Conservation (phyloP, 1,140 invertebrate species). For the Oedothorax gibbosus region DNA sequence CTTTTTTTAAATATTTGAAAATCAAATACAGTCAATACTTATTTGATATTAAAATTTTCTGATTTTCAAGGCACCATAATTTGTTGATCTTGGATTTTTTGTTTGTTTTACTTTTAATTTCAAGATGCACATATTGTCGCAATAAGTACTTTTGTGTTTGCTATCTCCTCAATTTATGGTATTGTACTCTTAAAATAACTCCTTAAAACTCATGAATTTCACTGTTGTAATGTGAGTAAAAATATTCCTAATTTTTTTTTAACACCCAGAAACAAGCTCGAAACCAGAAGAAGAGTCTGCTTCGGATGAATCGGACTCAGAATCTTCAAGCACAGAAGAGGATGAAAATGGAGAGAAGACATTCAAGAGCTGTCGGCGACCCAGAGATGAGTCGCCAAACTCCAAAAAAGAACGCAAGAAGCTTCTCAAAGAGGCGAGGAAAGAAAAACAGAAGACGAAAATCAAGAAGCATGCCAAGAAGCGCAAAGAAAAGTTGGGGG, state of each 20-base stretch:
- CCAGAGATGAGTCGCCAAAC: constrained; percentile 87
- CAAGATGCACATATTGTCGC: too few species aligned
- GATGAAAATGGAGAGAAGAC: constrained; percentile 20
- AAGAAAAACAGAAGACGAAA: constrained; percentile 92
- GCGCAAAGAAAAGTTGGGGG: constrained; percentile 77
- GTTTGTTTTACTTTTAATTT: too few species aligned
- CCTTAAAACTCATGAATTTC: too few species aligned
- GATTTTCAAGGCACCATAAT: too few species aligned
- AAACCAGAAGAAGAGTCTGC: constrained; percentile 68
- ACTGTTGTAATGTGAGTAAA: too few species aligned
- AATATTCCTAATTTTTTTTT: neutral
- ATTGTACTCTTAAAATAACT: too few species aligned
- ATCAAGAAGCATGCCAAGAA: constrained; percentile 97
- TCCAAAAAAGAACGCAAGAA: constrained; percentile 86
- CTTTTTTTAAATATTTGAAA: too few species aligned
- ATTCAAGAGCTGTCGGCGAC: constrained; percentile 77
- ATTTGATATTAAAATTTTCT: too few species aligned
- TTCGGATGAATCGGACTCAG: constrained; percentile 65
- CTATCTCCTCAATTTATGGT: too few species aligned
- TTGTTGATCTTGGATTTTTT: too few species aligned
- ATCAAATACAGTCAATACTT: too few species aligned
- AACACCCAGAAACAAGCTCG: neutral
- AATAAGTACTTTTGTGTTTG: too few species aligned
- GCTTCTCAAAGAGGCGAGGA: constrained; percentile 85
- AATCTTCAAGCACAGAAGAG: constrained; percentile 12